phyloP scores from a whole-genome alignment of 2,888 invertebrate species.

The Synergus itoensis region DNA sequence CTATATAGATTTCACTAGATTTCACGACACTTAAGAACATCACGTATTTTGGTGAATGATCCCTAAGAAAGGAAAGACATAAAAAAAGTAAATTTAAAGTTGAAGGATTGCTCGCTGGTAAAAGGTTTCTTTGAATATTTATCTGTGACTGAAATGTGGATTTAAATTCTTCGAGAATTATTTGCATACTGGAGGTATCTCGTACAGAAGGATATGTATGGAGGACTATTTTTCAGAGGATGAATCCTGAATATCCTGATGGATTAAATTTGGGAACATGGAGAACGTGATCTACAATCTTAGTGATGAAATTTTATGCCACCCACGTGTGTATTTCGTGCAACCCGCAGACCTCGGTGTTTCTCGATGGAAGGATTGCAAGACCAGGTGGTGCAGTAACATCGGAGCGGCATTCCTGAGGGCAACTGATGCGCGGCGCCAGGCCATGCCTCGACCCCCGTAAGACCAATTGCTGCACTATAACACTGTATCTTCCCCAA shows the following conservation, averaged over 20 bases:
- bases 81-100: background rate
- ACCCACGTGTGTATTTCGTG: slow-evolving; percentile 36
- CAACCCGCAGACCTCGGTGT: slow-evolving; percentile 19
- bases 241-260: slow-evolving; percentile 4
- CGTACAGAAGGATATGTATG: background rate
- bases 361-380: slow-evolving; percentile 35
- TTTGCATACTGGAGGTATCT: background rate
- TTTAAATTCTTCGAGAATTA: background rate
- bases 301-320: slow-evolving; percentile 30
- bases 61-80: background rate
- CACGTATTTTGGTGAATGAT: background rate
- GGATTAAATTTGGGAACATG: slow-evolving; percentile 26
- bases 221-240: background rate
- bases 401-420: slow-evolving; percentile 68
- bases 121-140: slow-evolving; percentile 3
- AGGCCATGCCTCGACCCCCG: slow-evolving; percentile 64
- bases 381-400: slow-evolving; percentile 54
- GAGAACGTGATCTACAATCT: slow-evolving; percentile 34
- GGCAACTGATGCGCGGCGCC: slow-evolving; percentile 70
- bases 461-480: slow-evolving; percentile 58
- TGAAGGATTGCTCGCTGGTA: background rate
- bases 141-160: background rate
- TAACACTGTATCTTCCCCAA: slow-evolving; percentile 28
- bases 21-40: background rate
- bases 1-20: background rate